A percentile compares a stretch with the other conserved stretches of the same genome.
Evolutionary conservation across 2,797 vertebrate species (phyloP).

Genomic region (Carduelis carduelis): DNA sequence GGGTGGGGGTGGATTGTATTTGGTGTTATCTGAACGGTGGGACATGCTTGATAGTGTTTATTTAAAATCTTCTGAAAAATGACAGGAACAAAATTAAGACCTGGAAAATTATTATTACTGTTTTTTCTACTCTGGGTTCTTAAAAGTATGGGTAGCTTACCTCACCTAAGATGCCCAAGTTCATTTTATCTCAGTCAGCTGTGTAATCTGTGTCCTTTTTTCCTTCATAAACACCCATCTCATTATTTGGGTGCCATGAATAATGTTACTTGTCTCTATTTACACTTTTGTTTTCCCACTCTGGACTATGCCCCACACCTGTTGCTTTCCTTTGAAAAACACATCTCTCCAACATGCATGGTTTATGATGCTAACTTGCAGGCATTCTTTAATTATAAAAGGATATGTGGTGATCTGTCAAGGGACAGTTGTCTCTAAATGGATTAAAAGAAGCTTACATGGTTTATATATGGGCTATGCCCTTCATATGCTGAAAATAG

Average conservation of each 20-base stretch:
- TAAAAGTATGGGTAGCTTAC: neutral
- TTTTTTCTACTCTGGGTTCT: neutral
- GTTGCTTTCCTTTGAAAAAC: slow-evolving; percentile 26
- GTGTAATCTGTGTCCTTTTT: neutral
- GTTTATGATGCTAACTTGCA: slow-evolving; percentile 54
- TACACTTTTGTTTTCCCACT: slow-evolving; percentile 8
- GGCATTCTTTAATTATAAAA: slow-evolving; percentile 56
- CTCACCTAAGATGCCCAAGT: neutral
- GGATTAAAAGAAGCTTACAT: slow-evolving; percentile 52
- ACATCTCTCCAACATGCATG: neutral
- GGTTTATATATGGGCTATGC: neutral
- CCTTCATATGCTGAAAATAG: neutral
- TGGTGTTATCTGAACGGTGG: neutral
- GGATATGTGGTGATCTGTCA: slow-evolving; percentile 32
- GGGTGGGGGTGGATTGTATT: fast-evolving
- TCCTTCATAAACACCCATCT: neutral
- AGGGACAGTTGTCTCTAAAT: slow-evolving; percentile 52
- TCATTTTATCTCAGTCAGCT: neutral
- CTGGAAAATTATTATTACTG: neutral
- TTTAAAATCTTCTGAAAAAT: neutral
- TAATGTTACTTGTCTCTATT: slow-evolving; percentile 22
- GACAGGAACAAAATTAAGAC: neutral
- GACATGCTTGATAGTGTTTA: neutral
- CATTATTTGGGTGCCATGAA: neutral
- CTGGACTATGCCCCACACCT: neutral